Evolutionary conservation across 2,797 vertebrate species (phyloP).

Genomic region (Sebastes glaucus): DNA sequence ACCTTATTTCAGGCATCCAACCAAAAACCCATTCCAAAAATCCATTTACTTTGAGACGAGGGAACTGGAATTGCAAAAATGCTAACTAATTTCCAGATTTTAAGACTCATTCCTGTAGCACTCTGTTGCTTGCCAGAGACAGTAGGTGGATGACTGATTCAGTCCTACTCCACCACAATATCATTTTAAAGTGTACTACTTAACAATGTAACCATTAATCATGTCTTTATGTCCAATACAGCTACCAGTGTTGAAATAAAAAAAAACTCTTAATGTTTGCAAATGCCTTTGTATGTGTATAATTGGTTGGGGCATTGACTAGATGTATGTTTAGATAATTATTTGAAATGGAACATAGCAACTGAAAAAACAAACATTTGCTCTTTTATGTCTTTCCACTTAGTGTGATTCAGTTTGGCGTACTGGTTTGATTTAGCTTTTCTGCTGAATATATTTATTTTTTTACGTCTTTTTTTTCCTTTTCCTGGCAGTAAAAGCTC

Average conservation of each 20-base stretch:
- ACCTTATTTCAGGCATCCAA: too few relatives aligned
- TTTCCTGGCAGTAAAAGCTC: slow-evolving; percentile 54
- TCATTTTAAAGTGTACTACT: neutral
- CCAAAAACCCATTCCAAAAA: too few relatives aligned
- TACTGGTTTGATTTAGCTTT: slow-evolving; percentile 67
- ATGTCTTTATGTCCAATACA: neutral
- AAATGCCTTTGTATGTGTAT: neutral
- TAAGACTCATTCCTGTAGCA: too few relatives aligned
- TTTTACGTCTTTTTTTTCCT: slow-evolving; percentile 38
- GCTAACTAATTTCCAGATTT: too few relatives aligned
- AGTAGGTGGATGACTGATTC: neutral
- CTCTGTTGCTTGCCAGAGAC: neutral
- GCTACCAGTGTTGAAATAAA: neutral
- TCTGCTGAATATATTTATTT: slow-evolving; percentile 67
- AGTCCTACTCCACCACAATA: neutral
- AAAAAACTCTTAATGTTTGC: neutral
- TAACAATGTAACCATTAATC: neutral
- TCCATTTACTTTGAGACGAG: too few relatives aligned
- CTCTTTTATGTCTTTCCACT: slow-evolving; percentile 58
- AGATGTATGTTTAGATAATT: neutral
- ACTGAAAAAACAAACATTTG: slow-evolving; percentile 10
- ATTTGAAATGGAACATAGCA: slow-evolving; percentile 3
- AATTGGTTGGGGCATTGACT: neutral
- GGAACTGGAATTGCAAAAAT: too few relatives aligned
- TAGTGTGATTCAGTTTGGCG: slow-evolving; percentile 42